A percentile compares a stretch with the other conserved stretches of the same genome.
Conservation (phyloP, 2,888 invertebrate genomes). For the Hirtodrosophila histrioides region DNA sequence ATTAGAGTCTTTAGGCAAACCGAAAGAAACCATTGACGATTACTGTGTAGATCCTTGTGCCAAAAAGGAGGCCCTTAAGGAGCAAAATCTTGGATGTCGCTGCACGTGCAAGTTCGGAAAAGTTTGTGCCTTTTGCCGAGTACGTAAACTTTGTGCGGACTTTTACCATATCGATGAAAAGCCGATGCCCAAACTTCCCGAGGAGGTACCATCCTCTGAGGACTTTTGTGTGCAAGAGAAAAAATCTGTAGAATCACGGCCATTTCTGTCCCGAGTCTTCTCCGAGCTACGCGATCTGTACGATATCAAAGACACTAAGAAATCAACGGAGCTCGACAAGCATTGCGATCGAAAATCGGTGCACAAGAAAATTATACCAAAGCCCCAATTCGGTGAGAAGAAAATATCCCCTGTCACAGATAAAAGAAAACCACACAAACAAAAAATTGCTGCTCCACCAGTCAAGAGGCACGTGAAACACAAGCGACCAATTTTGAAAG, state of each 20-base stretch:
- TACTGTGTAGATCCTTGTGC: constrained; percentile 14
- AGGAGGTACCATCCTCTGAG: constrained; percentile 42
- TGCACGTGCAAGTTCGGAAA: constrained; percentile 78
- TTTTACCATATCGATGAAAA: constrained; percentile 51
- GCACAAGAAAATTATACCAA: too few species aligned
- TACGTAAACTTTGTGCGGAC: constrained; percentile 73
- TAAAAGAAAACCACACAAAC: not conserved
- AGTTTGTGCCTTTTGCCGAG: constrained; percentile 79
- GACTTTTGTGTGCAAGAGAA: constrained; percentile 50
- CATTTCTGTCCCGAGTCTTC: constrained; percentile 78
- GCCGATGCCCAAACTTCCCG: constrained; percentile 20
- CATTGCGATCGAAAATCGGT: constrained; percentile 41
- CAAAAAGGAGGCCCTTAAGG: not conserved
- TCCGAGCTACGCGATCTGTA: constrained; percentile 80
- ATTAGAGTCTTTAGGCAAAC: constrained; percentile 55
- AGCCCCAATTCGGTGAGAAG: not conserved
- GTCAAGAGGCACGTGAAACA: not conserved
- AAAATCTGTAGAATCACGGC: constrained; percentile 63
- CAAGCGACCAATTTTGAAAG: too few species aligned
- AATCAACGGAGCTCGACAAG: constrained; percentile 47
- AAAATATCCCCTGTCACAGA: not conserved
- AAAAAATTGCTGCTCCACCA: too few species aligned
- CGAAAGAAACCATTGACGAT: constrained; percentile 22
- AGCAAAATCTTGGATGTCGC: constrained; percentile 30
- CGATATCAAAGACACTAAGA: constrained; percentile 64